Percentiles rank a stretch among this genome's conserved stretches.
These are phyloP conservation scores for Tachysurus fulvidraco DNA, from an alignment of 2,113 vertebrate species.

Conservation along the genomic window DNA sequence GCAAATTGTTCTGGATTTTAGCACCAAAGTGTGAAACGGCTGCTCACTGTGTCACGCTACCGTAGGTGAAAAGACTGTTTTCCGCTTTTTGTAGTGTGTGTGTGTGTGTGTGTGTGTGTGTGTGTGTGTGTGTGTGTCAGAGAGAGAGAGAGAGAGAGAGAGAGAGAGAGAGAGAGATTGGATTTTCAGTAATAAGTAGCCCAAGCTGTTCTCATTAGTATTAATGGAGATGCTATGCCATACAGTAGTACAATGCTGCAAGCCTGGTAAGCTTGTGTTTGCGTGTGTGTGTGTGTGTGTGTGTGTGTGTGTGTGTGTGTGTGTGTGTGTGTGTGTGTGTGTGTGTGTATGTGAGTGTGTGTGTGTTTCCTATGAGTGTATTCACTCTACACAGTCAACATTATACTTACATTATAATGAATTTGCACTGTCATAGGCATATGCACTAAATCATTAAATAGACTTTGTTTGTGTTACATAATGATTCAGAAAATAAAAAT, in stretches of 20 bases:
- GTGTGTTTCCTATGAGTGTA: not conserved
- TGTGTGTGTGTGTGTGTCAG: not conserved
- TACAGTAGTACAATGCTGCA: not conserved
- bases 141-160: no score
- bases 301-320: not conserved
- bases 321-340: not conserved
- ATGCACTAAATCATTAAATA: not conserved
- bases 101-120: conserved; percentile 5
- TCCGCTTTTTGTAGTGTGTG: not conserved
- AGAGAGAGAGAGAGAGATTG: not conserved
- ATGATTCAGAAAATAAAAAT: not conserved
- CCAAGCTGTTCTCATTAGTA: conserved; percentile 35
- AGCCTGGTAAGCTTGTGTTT: not conserved
- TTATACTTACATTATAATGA: not conserved
- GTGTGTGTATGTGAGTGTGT: no score
- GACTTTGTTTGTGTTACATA: not conserved
- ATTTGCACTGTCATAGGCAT: not conserved
- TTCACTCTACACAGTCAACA: not conserved
- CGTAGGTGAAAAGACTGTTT: not conserved
- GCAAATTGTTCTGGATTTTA: not conserved
- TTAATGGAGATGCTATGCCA: conserved; percentile 18
- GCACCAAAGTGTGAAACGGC: not conserved
- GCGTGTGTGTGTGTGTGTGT: not conserved
- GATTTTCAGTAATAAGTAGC: conserved; percentile 21
- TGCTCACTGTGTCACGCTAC: not conserved